A percentile compares a stretch with the other conserved stretches of the same genome.
Conservation (phyloP, 2,888 invertebrate species). For the Caenorhabditis sinica region DNA sequence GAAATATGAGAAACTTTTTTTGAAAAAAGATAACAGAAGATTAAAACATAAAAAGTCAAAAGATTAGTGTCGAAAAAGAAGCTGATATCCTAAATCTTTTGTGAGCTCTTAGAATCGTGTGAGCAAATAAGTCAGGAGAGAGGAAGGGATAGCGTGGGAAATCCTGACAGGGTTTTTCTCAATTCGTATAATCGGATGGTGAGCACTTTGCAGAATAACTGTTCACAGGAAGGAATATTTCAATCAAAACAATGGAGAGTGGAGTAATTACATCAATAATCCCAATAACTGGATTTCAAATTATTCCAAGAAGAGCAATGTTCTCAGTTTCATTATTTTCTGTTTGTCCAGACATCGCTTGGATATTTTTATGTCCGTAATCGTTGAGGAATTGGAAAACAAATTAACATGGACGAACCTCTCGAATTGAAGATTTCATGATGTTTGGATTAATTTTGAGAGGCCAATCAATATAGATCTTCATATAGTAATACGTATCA, state of each 20-base stretch:
- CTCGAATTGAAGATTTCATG: not conserved
- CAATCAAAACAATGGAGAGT: too few relatives aligned
- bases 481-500: not conserved
- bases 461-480: not conserved
- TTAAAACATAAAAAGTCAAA: slow-evolving; percentile 32
- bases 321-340: slow-evolving; percentile 17
- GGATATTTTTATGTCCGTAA: not conserved
- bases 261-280: not conserved
- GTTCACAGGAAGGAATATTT: not conserved
- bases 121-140: slow-evolving; percentile 30
- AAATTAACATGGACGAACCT: not conserved
- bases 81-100: not conserved
- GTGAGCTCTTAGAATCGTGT: slow-evolving; percentile 13
- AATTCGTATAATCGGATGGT: slow-evolving; percentile 14
- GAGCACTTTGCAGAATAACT: too few relatives aligned
- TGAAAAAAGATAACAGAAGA: not conserved
- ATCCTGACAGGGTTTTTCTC: slow-evolving; percentile 8
- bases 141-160: slow-evolving; percentile 31
- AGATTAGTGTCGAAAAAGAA: slow-evolving; percentile 6
- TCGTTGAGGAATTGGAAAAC: not conserved
- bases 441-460: not conserved
- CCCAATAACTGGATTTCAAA: not conserved
- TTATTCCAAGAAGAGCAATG: slow-evolving; percentile 5
- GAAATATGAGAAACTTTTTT: not conserved
- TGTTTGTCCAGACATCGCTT: slow-evolving; percentile 19